These are phyloP conservation scores for Lathamus discolor DNA, from an alignment of 2,113 vertebrate species.

Conservation along the genomic window DNA sequence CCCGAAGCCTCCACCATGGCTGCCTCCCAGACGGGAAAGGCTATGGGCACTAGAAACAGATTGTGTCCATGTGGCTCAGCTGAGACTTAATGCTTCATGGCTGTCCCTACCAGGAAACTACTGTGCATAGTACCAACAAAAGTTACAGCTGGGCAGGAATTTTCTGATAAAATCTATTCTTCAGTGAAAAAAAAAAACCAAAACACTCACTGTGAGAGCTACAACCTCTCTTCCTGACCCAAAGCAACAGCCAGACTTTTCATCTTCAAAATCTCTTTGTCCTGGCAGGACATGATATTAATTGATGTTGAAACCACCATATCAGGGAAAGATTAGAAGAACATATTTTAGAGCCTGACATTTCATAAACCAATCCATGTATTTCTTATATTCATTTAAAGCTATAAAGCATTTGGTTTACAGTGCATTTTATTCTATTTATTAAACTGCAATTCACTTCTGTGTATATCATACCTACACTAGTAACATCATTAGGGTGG, in stretches of 20 bases:
- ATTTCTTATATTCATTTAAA: not conserved
- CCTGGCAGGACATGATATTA: not conserved
- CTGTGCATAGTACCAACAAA: not conserved
- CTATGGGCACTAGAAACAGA: not conserved
- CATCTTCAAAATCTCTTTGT: not conserved
- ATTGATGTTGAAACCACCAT: not conserved
- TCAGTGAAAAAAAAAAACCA: not conserved
- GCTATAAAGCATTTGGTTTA: not conserved
- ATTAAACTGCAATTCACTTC: not conserved
- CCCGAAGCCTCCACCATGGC: not conserved
- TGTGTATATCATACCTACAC: not conserved
- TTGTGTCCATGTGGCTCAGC: not conserved
- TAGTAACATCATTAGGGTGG: not conserved
- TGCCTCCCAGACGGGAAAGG: not conserved
- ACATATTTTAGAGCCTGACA: not conserved
- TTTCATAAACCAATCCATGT: not conserved
- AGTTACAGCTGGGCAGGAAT: not conserved
- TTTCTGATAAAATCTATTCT: not conserved
- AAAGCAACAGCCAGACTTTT: not conserved
- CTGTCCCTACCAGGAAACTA: not conserved
- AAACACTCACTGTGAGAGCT: not conserved
- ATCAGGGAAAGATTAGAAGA: not conserved
- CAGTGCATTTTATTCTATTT: slow-evolving; percentile 4
- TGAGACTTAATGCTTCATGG: fast-evolving
- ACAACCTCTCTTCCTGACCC: not conserved